Evolutionary conservation across 2,888 invertebrate species (phyloP).

Genomic region (Ariolimax columbianus): DNA sequence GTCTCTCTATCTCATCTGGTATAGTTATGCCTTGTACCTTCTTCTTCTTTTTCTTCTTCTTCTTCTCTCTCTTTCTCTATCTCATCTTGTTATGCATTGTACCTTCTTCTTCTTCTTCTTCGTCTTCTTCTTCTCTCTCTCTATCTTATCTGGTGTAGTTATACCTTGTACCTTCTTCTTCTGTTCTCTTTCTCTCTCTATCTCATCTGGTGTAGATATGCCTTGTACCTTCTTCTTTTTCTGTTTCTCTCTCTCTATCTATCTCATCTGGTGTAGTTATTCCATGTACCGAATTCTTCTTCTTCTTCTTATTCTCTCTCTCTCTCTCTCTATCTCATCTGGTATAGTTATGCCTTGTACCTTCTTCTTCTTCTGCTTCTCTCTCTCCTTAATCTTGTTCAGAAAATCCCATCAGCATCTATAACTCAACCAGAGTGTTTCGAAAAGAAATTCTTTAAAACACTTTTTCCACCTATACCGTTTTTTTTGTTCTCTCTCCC

Average conservation of each 20-base stretch:
- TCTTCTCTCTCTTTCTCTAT: not conserved
- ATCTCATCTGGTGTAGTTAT: too few species aligned
- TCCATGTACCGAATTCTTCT: too few species aligned
- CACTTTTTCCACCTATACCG: too few species aligned
- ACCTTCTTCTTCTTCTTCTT: not conserved
- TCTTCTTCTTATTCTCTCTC: not conserved
- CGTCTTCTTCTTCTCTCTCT: too few species aligned
- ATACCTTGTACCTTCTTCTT: too few species aligned
- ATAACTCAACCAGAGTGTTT: too few species aligned
- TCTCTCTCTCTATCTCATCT: not conserved
- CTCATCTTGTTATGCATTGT: not conserved
- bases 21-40: not conserved
- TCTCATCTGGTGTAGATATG: not conserved
- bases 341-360: too few species aligned
- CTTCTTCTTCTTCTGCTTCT: too few species aligned
- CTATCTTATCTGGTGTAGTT: not conserved
- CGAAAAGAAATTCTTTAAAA: too few species aligned
- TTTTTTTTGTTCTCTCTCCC: not conserved
- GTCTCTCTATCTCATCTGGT: not conserved
- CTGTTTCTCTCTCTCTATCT: not conserved
- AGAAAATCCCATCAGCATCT: too few species aligned
- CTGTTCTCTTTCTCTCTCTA: too few species aligned
- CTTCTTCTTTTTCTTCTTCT: not conserved
- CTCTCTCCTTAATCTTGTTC: not conserved
- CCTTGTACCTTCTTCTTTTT: not conserved